Evolutionary conservation across 2,888 invertebrate genomes (phyloP), one percentile per base, ranked within the genome.

Genomic region (Sinotaia quadrata): DNA sequence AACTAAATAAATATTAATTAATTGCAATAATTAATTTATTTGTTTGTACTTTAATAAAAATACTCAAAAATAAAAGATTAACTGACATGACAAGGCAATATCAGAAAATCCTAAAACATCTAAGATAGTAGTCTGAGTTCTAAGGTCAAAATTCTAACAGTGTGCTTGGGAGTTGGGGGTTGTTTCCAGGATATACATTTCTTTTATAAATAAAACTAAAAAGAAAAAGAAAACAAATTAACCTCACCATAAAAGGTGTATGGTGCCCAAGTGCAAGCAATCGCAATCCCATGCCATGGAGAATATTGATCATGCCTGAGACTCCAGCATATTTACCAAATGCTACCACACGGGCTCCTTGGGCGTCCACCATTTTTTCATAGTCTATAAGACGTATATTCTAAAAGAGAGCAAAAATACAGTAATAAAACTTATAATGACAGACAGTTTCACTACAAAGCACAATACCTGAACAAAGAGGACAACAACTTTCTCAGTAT

Each of bases 241-340:
- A 12, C 41, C 81, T 87, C 89, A 94, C 94, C 98, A 99, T 97
- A 85, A 99, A 99, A 0, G 99, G 99, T 0, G 99, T 99, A 85
- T 99, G 99, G 88, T 99, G 98, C 0, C 99, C 99, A 31, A 99
- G 90, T 0, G 98, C 98, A 66, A 99, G 90, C 2, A 97, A 91
- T 59, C 99, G 91, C 41, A 99, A 90, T 0, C 99, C 99, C 54
- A 99, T 90, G 0, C 99, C 99, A 84, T 99, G 99, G 21, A 99
- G 90, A 80, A 99, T 98, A 88, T 99, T 98, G 65, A 99, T 94
- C 94, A 97, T 98, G 18, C 99, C 99, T 31, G 98, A 97, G 1
- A 98, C 96, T 0, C 99, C 93, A 0, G 99, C 99, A 90, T 98
- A 99, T 88, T 97, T 98, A 0, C 99, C 99, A 88, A 99, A 99